Conservation (phyloP, 2,888 invertebrate genomes). For the Apantesis nais region DNA sequence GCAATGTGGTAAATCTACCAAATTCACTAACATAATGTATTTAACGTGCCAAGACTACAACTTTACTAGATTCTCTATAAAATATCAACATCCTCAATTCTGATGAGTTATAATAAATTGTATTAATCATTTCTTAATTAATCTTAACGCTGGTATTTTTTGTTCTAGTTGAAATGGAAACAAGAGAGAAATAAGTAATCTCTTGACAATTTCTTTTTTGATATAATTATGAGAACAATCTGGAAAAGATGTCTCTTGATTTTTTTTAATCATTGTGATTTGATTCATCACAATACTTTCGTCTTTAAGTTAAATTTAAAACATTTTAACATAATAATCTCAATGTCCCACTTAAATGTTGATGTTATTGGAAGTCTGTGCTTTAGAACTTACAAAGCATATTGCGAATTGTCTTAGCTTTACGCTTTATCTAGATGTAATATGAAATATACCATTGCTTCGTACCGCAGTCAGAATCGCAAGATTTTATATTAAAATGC, state of each 20-base stretch:
- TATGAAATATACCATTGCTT: not conserved
- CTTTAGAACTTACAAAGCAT: not conserved
- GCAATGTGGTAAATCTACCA: too few species aligned
- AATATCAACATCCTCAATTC: too few species aligned
- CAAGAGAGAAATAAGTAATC: not conserved
- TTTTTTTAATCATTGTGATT: not conserved
- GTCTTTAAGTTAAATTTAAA: not conserved
- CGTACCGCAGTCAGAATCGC: too few species aligned
- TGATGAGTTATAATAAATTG: too few species aligned
- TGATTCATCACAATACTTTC: too few species aligned
- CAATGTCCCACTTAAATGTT: not conserved
- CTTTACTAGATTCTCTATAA: too few species aligned
- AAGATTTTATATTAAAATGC: not conserved
- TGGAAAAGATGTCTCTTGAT: not conserved
- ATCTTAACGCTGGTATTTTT: not conserved
- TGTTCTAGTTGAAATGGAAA: not conserved
- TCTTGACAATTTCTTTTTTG: not conserved
- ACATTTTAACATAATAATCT: not conserved
- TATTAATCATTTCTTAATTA: too few species aligned
- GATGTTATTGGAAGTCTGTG: not conserved
- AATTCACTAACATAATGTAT: not conserved
- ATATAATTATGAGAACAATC: not conserved
- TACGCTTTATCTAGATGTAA: not conserved
- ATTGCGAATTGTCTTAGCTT: not conserved
- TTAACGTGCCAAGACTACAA: not conserved